Evolutionary conservation across 2,797 vertebrate species (phyloP).

Genomic region (Molossus alvarezi): DNA sequence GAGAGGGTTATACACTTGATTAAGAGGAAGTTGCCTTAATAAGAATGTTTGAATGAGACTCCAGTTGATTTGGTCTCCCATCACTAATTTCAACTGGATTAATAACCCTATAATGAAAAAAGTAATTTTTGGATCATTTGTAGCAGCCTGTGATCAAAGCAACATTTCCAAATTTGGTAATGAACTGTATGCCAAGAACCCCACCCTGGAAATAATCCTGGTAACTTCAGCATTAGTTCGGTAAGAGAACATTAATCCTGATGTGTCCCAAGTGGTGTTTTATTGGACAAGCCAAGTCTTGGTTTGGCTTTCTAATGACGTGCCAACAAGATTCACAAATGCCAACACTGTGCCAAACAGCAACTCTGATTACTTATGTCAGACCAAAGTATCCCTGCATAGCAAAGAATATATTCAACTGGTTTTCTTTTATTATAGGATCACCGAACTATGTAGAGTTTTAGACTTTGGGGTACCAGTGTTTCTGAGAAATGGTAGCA

Average conservation of each 20-base stretch:
- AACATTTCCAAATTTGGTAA: not conserved
- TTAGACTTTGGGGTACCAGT: not conserved
- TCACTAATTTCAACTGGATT: not conserved
- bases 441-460: not conserved
- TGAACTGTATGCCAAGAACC: not conserved
- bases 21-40: not conserved
- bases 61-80: not conserved
- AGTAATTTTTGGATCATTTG: not conserved
- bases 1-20: not conserved
- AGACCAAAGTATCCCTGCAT: not conserved
- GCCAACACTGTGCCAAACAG: not conserved
- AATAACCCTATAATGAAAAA: not conserved
- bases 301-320: not conserved
- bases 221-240: not conserved
- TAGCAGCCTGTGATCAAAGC: not conserved
- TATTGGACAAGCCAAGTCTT: not conserved
- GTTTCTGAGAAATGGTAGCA: not conserved
- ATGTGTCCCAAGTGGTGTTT: not conserved
- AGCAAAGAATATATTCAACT: not conserved
- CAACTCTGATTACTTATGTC: not conserved
- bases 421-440: not conserved
- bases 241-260: not conserved
- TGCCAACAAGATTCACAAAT: constrained; percentile 9
- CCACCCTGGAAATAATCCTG: not conserved
- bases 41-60: not conserved